A percentile compares a stretch with the other conserved stretches of the same genome.
These are phyloP conservation scores for Stenichneumon culpator DNA, from an alignment of 2,888 invertebrate genomes.

Conservation along the genomic window DNA sequence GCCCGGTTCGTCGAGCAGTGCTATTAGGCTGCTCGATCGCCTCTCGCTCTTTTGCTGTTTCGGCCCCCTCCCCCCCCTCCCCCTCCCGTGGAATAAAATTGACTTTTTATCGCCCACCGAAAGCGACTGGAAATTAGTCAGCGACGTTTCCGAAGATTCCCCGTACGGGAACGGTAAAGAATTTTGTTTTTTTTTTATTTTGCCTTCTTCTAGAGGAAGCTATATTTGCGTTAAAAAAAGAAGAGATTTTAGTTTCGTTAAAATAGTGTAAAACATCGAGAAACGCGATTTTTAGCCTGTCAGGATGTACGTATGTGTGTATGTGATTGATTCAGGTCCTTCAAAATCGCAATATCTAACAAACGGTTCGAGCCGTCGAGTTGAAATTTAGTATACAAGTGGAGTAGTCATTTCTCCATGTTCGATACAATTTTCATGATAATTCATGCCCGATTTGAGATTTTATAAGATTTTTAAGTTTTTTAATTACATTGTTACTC, in stretches of 20 bases:
- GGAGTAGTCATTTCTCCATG: no score
- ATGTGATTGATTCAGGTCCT: no score
- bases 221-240: no score
- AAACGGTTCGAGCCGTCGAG: no score
- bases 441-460: no score
- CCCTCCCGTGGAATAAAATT: slow-evolving; percentile 74
- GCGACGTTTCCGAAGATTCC: slow-evolving; percentile 75
- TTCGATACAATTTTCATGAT: no score
- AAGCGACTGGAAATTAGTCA: slow-evolving; percentile 79
- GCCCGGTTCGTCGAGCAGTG: slow-evolving; percentile 70
- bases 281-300: background rate
- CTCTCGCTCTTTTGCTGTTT: slow-evolving; percentile 45
- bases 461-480: no score
- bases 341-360: no score
- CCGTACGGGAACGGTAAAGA: slow-evolving; percentile 41
- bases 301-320: no score
- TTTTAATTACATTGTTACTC: no score
- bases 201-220: background rate
- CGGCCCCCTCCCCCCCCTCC: slow-evolving; percentile 35
- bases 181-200: slow-evolving; percentile 6
- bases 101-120: slow-evolving; percentile 78
- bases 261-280: background rate
- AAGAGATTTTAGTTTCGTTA: no score
- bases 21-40: slow-evolving; percentile 68
- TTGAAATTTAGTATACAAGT: no score